Evolutionary conservation across 1,140 invertebrate genomes (phyloP).

Genomic region (Ditylenchus dipsaci): DNA sequence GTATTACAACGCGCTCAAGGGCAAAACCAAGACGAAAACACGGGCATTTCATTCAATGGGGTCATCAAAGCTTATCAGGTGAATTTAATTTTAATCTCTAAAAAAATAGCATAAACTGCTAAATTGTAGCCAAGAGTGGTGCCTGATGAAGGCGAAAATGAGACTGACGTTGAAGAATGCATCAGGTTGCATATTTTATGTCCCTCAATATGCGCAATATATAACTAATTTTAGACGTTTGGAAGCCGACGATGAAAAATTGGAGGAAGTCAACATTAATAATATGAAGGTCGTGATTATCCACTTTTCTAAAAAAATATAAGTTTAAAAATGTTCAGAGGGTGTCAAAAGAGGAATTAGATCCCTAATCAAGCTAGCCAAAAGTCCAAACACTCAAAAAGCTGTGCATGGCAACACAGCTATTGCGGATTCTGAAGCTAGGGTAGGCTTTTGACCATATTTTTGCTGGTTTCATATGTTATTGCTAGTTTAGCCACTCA

Average conservation of each 20-base stretch:
- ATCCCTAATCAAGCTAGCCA: constrained; percentile 78
- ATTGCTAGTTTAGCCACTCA: constrained; percentile 41
- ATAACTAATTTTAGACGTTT: constrained; percentile 36
- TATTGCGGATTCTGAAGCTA: constrained; percentile 78
- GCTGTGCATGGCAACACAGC: constrained; percentile 87
- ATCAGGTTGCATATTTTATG: constrained; percentile 54
- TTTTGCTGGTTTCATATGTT: not conserved
- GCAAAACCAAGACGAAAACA: constrained; percentile 58
- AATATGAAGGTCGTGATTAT: constrained; percentile 77
- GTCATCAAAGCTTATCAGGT: constrained; percentile 56
- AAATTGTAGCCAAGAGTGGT: constrained; percentile 53
- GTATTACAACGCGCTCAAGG: constrained; percentile 80
- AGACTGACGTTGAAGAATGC: constrained; percentile 61
- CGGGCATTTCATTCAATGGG: constrained; percentile 57
- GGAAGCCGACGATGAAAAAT: constrained; percentile 76
- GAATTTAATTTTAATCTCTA: no score
- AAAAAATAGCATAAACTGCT: constrained; percentile 23
- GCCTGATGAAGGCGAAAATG: constrained; percentile 61
- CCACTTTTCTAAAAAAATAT: no score
- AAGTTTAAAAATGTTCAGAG: constrained; percentile 63
- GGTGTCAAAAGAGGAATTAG: constrained; percentile 90
- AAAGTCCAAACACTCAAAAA: constrained; percentile 85
- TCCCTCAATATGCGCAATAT: not conserved
- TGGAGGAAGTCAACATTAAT: constrained; percentile 88
- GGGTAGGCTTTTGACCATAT: constrained; percentile 53